Conservation (phyloP, 2,113 vertebrate species). For the Clinocottus analis region DNA sequence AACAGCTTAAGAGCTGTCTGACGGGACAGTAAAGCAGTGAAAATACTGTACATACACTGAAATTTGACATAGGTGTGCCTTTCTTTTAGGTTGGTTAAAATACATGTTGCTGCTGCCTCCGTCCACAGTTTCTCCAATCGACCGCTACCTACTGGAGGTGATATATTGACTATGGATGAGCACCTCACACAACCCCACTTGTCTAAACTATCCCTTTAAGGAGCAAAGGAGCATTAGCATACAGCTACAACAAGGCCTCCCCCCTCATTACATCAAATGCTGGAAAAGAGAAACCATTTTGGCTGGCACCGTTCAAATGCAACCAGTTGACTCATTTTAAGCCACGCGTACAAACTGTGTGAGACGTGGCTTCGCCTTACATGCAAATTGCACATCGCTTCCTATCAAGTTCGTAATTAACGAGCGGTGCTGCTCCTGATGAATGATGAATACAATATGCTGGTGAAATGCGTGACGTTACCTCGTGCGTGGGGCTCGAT, state of each 20-base stretch:
- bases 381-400: too few species aligned
- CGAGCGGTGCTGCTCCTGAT: not conserved
- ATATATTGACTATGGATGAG: not conserved
- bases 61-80: not conserved
- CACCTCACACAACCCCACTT: not conserved
- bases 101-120: not conserved
- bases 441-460: not conserved
- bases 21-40: not conserved
- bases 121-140: too few species aligned
- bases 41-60: not conserved
- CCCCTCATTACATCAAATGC: too few species aligned
- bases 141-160: not conserved
- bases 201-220: not conserved
- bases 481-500: slow-evolving; percentile 94
- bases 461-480: slow-evolving; percentile 54
- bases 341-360: too few species aligned
- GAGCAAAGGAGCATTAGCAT: not conserved
- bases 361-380: too few species aligned
- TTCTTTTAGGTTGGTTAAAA: not conserved
- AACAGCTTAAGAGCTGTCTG: not conserved
- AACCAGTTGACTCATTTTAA: too few species aligned
- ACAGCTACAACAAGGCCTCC: too few species aligned
- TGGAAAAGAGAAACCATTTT: too few species aligned
- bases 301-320: too few species aligned
- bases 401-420: too few species aligned